A percentile compares a stretch with the other conserved stretches of the same genome.
phyloP scores from a whole-genome alignment of 2,797 vertebrate genomes.

The Tragelaphus eurycerus region DNA sequence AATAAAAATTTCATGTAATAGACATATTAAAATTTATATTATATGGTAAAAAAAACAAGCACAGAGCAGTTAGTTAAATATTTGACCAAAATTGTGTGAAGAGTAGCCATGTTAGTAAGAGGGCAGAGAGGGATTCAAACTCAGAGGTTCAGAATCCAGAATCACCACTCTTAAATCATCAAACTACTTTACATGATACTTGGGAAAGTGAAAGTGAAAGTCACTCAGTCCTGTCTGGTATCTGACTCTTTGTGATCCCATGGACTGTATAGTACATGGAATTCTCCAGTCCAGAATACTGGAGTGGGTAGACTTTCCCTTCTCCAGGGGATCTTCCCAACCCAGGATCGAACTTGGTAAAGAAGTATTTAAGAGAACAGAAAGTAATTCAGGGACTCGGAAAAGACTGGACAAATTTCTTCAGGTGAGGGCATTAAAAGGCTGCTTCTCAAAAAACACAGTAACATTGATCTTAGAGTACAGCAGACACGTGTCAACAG shows the following conservation, averaged over 20 bases:
- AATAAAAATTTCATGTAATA: not conserved
- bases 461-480: not conserved
- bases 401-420: not conserved
- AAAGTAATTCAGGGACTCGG: not conserved
- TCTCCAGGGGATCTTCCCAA: not conserved
- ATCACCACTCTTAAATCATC: not conserved
- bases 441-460: not conserved
- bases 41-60: not conserved
- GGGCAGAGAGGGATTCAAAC: not conserved
- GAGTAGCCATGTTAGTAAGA: not conserved
- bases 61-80: not conserved
- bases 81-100: not conserved
- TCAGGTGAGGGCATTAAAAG: not conserved
- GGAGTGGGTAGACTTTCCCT: not conserved
- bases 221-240: accelerated
- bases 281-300: not conserved
- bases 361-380: not conserved
- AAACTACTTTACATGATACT: not conserved
- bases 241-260: not conserved
- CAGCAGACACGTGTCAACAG: not conserved
- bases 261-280: not conserved
- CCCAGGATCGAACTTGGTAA: not conserved
- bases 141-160: not conserved
- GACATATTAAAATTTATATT: not conserved
- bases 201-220: not conserved